Base-by-base conservation (phyloP, 30 jellyfish, hydroid and myxozoan species). In the Morbakka virulenta region DNA sequence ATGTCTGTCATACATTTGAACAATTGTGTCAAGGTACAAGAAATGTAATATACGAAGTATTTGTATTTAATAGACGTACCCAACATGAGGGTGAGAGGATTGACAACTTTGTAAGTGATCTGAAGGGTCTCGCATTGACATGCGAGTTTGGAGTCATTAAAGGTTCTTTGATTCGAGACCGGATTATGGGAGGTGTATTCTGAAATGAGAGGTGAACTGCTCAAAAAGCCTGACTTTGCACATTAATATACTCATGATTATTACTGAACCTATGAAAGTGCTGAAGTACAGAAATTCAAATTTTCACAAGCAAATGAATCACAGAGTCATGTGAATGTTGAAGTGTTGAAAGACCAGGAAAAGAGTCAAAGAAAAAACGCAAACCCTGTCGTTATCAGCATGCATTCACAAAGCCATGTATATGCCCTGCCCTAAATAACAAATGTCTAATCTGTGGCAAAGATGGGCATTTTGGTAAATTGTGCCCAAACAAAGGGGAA, bases 341-440 rank as follows among this genome's bases (percentile, higher is more conserved):
- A 9, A 9, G n/a, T n/a, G n/a, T n/a, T n/a, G n/a, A n/a, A n/a
- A n/a, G n/a, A n/a, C n/a, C n/a, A n/a, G n/a, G n/a, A n/a, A n/a
- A n/a, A n/a, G n/a, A n/a, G n/a, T n/a, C n/a, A n/a, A n/a, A n/a
- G n/a, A n/a, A n/a, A n/a, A n/a, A n/a, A n/a, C n/a, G n/a, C n/a
- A n/a, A n/a, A n/a, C n/a, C n/a, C n/a, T n/a, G n/a, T n/a, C n/a
- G n/a, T n/a, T n/a, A n/a, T n/a, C n/a, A n/a, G n/a, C n/a, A n/a
- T n/a, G n/a, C n/a, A n/a, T n/a, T n/a, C n/a, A n/a, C n/a, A n/a
- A n/a, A n/a, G n/a, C n/a, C n/a, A n/a, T n/a, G n/a, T 24, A 20
- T 4, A 28, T 71, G 79, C 23, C 83, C 83, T 71, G 78, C 83
- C 41, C 27, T 25, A 25, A 35, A 71, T 75, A 27, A 71, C 77